These are phyloP conservation scores for Zalophus californianus DNA, from an alignment of 2,797 vertebrate species.

Conservation along the genomic window DNA sequence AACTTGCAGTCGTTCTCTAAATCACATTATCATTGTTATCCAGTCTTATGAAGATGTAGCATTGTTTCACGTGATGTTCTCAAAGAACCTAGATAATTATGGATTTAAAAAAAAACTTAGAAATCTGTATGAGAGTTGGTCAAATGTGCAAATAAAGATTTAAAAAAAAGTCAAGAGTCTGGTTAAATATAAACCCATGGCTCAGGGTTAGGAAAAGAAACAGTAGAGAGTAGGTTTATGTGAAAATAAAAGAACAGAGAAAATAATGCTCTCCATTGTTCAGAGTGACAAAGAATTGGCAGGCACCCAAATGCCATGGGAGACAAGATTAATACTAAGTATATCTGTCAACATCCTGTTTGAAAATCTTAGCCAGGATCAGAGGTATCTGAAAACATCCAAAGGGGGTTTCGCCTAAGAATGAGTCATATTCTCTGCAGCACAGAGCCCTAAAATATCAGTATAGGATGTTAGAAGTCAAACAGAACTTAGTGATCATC, in stretches of 20 bases:
- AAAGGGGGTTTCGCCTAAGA: slow-evolving; percentile 61
- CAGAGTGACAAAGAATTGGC: slow-evolving; percentile 73
- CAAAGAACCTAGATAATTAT: neutral
- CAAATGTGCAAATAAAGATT: slow-evolving; percentile 35
- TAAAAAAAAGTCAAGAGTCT: neutral
- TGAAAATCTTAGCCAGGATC: slow-evolving; percentile 75
- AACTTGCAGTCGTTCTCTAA: neutral
- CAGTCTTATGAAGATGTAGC: neutral
- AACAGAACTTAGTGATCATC: neutral
- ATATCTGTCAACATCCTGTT: slow-evolving; percentile 82
- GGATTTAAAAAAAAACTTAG: neutral
- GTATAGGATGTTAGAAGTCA: slow-evolving; percentile 29
- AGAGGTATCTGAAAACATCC: slow-evolving; percentile 68
- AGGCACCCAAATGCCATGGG: slow-evolving; percentile 54
- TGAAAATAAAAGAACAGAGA: slow-evolving; percentile 59
- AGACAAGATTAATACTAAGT: slow-evolving; percentile 80
- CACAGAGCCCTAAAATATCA: slow-evolving; percentile 52
- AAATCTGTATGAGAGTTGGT: slow-evolving; percentile 8
- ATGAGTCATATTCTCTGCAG: slow-evolving; percentile 64
- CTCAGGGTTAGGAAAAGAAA: slow-evolving; percentile 49
- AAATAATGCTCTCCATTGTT: slow-evolving; percentile 79
- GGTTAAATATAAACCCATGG: slow-evolving; percentile 52
- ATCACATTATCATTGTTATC: neutral
- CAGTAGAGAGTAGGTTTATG: neutral
- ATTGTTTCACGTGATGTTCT: slow-evolving; percentile 22